Conservation (phyloP, 2,113 vertebrate species). For the Siniperca knerii region DNA sequence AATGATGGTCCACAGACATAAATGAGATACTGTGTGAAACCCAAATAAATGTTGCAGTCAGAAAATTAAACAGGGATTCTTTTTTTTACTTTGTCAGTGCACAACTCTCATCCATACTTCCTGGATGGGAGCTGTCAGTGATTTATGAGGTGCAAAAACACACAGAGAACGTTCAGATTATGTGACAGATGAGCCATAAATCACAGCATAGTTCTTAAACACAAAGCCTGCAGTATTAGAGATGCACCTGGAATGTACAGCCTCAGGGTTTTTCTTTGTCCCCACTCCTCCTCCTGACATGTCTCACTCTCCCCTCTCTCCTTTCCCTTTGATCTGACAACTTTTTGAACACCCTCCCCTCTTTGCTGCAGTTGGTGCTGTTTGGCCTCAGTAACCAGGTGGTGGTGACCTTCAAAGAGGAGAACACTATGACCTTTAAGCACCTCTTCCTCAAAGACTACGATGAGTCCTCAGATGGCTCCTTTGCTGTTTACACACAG, state of each 20-base stretch:
- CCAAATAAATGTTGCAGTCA: background rate
- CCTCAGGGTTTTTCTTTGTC: background rate
- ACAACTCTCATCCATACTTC: background rate
- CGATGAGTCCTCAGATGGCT: conserved; percentile 81
- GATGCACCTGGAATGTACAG: background rate
- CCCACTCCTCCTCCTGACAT: background rate
- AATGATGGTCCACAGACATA: background rate
- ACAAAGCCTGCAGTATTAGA: background rate
- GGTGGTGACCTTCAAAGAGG: conserved; percentile 95
- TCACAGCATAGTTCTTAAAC: background rate
- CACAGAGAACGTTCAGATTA: background rate
- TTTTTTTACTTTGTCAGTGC: background rate
- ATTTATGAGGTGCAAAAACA: background rate
- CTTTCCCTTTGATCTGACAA: background rate
- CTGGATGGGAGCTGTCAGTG: background rate
- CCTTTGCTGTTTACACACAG: conserved; percentile 88
- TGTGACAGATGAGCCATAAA: background rate
- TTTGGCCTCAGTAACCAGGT: conserved; percentile 98
- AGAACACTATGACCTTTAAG: conserved; percentile 94
- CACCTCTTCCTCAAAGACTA: conserved; percentile 95
- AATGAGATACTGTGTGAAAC: background rate
- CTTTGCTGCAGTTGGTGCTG: conserved; percentile 88
- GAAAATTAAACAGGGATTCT: background rate
- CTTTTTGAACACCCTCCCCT: background rate
- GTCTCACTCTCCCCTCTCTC: background rate